These are phyloP conservation scores for Pholis gunnellus DNA, from an alignment of 2,113 vertebrate genomes.

Conservation along the genomic window DNA sequence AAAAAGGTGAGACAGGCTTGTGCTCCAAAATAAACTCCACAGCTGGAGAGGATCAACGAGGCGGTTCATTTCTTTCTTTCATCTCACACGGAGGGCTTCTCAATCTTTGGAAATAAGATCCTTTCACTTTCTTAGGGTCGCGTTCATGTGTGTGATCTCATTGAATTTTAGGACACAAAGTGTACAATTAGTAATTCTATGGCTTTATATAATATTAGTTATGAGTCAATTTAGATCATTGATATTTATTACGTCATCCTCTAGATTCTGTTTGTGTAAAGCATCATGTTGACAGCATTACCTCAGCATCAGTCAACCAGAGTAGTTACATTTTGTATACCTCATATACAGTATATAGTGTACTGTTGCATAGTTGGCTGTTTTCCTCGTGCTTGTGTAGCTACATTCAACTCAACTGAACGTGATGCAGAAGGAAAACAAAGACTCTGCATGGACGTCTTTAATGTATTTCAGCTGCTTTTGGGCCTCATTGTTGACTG, in stretches of 20 bases:
- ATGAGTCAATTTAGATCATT: not conserved
- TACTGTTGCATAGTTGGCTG: not conserved
- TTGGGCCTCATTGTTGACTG: not conserved
- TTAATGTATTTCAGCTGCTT: not conserved
- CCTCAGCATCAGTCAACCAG: not conserved
- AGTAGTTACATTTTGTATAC: too few relatives aligned
- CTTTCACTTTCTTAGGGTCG: not conserved
- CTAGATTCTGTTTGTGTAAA: not conserved
- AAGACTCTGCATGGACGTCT: not conserved
- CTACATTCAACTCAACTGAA: not conserved
- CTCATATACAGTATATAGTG: not conserved
- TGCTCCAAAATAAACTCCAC: constrained; percentile 72
- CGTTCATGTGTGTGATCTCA: not conserved
- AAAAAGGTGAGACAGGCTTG: constrained; percentile 69
- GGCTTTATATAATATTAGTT: not conserved
- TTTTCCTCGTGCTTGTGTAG: not conserved
- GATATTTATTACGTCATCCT: not conserved
- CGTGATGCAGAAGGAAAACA: not conserved
- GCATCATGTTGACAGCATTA: not conserved
- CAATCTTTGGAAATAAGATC: not conserved
- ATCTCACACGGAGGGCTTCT: not conserved
- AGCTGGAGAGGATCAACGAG: constrained; percentile 45
- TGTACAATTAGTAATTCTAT: not conserved
- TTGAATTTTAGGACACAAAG: not conserved
- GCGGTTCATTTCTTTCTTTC: constrained; percentile 2